These are phyloP conservation scores for Asbolus verrucosus DNA, from an alignment of 1,140 invertebrate species.

Conservation along the genomic window DNA sequence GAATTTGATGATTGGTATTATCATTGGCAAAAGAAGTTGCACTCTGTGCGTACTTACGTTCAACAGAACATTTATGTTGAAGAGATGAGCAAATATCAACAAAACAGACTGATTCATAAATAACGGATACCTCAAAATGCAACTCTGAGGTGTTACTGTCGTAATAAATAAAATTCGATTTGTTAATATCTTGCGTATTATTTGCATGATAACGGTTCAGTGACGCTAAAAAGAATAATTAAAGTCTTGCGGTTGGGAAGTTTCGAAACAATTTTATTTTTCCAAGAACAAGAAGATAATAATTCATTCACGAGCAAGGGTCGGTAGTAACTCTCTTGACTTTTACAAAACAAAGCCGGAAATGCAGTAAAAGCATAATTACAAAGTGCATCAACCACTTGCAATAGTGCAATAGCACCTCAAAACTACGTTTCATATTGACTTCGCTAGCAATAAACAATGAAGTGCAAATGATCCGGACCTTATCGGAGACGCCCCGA, in stretches of 20 bases:
- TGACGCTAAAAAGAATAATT: too few species aligned
- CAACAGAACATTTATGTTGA: slow-evolving; percentile 62
- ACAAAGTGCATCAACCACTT: slow-evolving; percentile 20
- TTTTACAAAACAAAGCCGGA: too few species aligned
- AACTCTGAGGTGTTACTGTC: neutral
- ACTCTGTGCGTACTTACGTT: slow-evolving; percentile 58
- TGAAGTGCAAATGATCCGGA: slow-evolving; percentile 40
- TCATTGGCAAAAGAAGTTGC: slow-evolving; percentile 58
- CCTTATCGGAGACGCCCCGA: slow-evolving; percentile 5
- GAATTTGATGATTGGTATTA: slow-evolving; percentile 57
- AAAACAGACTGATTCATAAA: slow-evolving; percentile 9
- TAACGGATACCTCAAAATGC: neutral
- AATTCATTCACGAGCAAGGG: too few species aligned
- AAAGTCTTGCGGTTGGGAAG: too few species aligned
- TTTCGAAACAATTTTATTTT: slow-evolving; percentile 8
- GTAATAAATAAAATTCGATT: slow-evolving; percentile 17
- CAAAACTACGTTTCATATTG: neutral
- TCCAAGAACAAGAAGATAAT: too few species aligned
- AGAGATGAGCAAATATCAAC: slow-evolving; percentile 59
- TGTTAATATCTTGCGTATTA: slow-evolving; percentile 15
- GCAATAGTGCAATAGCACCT: slow-evolving; percentile 23
- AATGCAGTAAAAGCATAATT: slow-evolving; percentile 30
- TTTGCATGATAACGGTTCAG: too few species aligned
- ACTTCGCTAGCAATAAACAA: slow-evolving; percentile 4
- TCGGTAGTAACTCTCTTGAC: too few species aligned